phyloP scores from a whole-genome alignment of 2,113 vertebrate genomes.

The Astur gentilis region DNA sequence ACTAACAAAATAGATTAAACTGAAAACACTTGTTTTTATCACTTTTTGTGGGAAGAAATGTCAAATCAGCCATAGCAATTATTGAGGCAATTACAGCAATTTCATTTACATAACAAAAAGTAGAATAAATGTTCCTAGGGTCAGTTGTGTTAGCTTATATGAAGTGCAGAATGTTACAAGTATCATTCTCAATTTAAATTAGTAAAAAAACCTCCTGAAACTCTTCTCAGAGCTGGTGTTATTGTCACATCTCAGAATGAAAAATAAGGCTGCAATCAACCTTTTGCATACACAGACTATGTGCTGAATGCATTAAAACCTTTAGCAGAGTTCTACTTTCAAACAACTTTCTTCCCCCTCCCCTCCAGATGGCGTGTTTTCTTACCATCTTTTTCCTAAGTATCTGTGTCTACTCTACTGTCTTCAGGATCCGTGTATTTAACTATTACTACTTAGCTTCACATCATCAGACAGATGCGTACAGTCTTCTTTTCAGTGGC shows the following conservation, averaged over 20 bases:
- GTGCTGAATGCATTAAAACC: neutral
- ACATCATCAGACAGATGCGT: slow-evolving; percentile 94
- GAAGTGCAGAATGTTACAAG: neutral
- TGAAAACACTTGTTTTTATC: neutral
- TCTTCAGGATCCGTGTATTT: slow-evolving; percentile 92
- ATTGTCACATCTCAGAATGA: neutral
- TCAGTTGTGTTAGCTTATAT: neutral
- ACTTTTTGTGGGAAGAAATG: neutral
- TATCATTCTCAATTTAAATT: neutral
- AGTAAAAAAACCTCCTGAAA: neutral
- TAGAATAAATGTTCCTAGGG: neutral
- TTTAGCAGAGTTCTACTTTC: neutral
- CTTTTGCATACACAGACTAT: neutral
- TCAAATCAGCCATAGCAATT: neutral
- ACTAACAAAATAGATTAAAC: neutral
- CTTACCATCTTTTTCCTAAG: slow-evolving; percentile 91
- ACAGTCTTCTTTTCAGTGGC: slow-evolving; percentile 95
- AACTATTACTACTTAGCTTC: slow-evolving; percentile 93
- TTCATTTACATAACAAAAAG: neutral
- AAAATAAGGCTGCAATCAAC: neutral
- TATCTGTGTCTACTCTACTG: slow-evolving; percentile 92
- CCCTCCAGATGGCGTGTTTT: slow-evolving; percentile 86
- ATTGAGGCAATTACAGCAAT: neutral
- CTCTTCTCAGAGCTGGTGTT: neutral
- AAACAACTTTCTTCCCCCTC: neutral